Evolutionary conservation across 2,797 vertebrate species (phyloP).

Genomic region (Loriculus beryllinus): DNA sequence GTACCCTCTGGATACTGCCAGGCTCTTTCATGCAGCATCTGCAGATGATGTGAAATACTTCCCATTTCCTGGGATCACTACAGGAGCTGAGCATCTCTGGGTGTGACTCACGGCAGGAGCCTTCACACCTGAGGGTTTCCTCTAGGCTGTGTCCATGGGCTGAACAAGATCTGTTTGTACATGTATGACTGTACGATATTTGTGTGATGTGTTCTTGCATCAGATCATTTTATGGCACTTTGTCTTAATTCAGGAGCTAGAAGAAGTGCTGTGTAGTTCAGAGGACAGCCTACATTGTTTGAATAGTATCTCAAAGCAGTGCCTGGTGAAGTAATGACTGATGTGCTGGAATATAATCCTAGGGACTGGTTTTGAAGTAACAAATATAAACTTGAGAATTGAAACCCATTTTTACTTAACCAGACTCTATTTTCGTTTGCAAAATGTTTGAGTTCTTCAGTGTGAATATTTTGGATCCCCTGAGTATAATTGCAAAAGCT

Average conservation of each 20-base stretch:
- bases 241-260: not conserved
- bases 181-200: not conserved
- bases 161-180: not conserved
- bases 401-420: not conserved
- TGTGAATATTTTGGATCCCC: not conserved
- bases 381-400: not conserved
- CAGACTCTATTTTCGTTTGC: not conserved
- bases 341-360: not conserved
- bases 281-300: not conserved
- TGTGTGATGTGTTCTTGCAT: not conserved
- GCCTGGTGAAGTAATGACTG: fast-evolving
- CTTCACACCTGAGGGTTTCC: not conserved
- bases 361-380: not conserved
- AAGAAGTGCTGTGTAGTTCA: not conserved
- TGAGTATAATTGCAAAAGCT: not conserved
- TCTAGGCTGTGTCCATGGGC: fast-evolving
- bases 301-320: not conserved
- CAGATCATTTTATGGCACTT: not conserved
- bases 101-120: not conserved
- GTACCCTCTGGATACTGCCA: not conserved
- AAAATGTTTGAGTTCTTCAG: not conserved
- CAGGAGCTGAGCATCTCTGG: not conserved
- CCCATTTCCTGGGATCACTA: not conserved
- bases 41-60: not conserved
- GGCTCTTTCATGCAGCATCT: not conserved